Conservation (phyloP, 2,797 vertebrate genomes). For the Molothrus aeneus region DNA sequence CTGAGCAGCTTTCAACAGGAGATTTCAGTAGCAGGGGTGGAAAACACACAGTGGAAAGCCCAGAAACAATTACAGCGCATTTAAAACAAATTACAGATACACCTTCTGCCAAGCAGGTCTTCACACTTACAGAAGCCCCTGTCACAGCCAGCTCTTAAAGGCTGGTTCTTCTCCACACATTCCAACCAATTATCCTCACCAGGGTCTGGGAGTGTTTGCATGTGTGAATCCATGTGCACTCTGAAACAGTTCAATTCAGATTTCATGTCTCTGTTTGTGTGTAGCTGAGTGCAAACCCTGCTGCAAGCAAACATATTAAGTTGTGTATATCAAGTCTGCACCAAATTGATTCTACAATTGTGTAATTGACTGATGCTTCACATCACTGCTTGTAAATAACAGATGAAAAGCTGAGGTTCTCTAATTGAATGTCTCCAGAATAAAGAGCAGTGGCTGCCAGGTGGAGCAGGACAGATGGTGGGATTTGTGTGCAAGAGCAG, state of each 20-base stretch:
- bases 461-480: neutral
- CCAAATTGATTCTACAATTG: neutral
- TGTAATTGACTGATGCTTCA: neutral
- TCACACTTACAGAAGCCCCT: neutral
- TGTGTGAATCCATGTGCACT: neutral
- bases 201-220: neutral
- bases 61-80: neutral
- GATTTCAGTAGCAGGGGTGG: neutral
- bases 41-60: neutral
- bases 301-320: neutral
- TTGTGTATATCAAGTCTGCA: neutral
- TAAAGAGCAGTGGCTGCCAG: neutral
- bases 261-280: neutral
- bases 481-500: neutral
- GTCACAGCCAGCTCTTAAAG: neutral
- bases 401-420: neutral
- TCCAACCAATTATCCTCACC: neutral
- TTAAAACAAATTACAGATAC: neutral
- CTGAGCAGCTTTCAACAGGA: neutral
- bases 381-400: neutral
- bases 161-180: neutral
- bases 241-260: neutral
- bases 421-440: neutral
- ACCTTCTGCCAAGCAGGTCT: neutral
- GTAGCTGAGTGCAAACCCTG: neutral